Conservation (phyloP, 2,113 vertebrate genomes). For the Beaufortia kweichowensis region DNA sequence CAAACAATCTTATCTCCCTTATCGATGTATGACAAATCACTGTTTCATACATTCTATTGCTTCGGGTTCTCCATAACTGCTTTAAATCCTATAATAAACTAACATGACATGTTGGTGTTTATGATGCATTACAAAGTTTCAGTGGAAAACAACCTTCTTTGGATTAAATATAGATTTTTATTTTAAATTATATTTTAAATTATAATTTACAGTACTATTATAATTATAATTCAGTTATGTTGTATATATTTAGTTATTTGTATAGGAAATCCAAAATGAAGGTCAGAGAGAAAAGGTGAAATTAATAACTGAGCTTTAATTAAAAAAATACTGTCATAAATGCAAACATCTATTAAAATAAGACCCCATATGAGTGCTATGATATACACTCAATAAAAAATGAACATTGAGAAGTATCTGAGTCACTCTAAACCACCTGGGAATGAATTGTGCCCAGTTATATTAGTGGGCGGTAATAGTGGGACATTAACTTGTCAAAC, state of each 20-base stretch:
- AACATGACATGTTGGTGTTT: no score
- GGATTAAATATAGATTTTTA: background rate
- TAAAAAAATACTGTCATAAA: background rate
- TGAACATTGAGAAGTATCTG: no score
- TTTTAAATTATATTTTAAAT: background rate
- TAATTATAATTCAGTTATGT: no score
- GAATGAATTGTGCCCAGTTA: no score
- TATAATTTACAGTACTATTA: no score
- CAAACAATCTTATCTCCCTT: conserved; percentile 15
- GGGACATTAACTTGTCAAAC: no score
- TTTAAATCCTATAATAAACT: background rate
- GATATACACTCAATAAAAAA: no score
- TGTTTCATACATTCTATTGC: conserved; percentile 2
- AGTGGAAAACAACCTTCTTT: background rate
- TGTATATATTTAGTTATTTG: no score
- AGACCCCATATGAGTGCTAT: no score
- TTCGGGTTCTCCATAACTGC: background rate
- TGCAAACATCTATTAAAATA: no score
- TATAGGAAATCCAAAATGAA: background rate
- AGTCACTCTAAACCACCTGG: no score
- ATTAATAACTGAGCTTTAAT: background rate
- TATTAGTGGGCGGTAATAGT: no score
- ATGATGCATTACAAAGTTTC: background rate
- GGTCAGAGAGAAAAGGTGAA: background rate
- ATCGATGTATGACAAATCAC: conserved; percentile 22